These are phyloP conservation scores for Tachycineta bicolor DNA, from an alignment of 2,113 vertebrate genomes.

Conservation along the genomic window DNA sequence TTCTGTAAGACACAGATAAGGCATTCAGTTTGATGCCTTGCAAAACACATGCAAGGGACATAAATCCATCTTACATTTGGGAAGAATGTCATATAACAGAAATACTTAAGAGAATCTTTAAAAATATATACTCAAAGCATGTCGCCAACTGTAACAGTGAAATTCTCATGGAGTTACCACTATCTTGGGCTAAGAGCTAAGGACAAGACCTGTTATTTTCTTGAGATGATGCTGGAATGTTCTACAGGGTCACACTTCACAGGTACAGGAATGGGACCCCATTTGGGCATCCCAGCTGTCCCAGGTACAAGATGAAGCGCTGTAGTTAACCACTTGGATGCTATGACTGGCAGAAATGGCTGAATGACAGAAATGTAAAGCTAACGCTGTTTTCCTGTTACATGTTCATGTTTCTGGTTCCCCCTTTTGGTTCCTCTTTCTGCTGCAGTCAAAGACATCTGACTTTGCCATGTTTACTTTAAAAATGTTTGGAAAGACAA, in stretches of 20 bases:
- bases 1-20: neutral
- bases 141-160: neutral
- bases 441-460: neutral
- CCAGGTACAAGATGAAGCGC: neutral
- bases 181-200: neutral
- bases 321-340: neutral
- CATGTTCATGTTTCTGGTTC: neutral
- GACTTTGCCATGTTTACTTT: neutral
- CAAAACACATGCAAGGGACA: neutral
- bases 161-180: neutral
- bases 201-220: neutral
- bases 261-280: neutral
- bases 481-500: neutral
- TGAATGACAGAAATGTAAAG: neutral
- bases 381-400: neutral
- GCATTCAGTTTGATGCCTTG: neutral
- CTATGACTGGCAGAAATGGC: neutral
- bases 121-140: neutral
- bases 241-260: neutral
- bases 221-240: neutral
- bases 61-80: neutral
- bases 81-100: neutral
- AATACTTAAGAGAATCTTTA: neutral
- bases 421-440: slow-evolving; percentile 3
- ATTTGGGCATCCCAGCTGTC: neutral